Evolutionary conservation across 2,888 invertebrate species (phyloP), one percentile per base, ranked within the genome.

Genomic region (Lepidocyrtinus sp.): DNA sequence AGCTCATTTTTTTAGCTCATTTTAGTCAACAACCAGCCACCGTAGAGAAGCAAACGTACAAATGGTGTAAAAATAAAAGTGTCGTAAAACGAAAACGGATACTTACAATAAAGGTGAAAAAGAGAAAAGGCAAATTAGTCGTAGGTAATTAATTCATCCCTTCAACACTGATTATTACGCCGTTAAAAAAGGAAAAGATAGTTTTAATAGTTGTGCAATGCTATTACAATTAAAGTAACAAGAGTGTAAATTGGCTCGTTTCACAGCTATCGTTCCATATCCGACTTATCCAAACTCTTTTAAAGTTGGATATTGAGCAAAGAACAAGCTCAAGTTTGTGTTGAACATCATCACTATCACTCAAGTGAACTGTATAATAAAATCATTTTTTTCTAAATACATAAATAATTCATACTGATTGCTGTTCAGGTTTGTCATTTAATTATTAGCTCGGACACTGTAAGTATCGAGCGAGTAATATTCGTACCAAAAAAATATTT

Each of bases 341-440:
- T 7, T 36, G 36, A 12, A 36, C 36, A 7, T 12, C 5, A 36
- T n/a, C n/a, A n/a, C n/a, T n/a, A 36, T 12, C 17, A 50, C n/a
- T 50, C n/a, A 50, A 50, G 17, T 50, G 50, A 50, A 50, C 50
- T 50, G 50, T 12, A 50, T 50, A 50, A 50, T 50, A 50, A 50
- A 7, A 50, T 50, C 50, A 12, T 50, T 50, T 50, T 50, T 50
- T 50, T n/a, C n/a, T n/a, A 12, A 50, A 50, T 36, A 12, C 36
- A 36, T 36, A 36, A 7, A 36, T 36, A 7, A 36, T 36, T 7
- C 36, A 2, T 50, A 50, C 12, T 50, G 2, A n/a, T 7, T 50
- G 2, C 50, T 36, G 12, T 36, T 36, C 12, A 12, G 5, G 12
- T 50, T 50, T 50, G 50, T 50, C 50, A 50, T 50, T 7, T 5